phyloP scores from a whole-genome alignment of 2,888 invertebrate species.

The Loripinus fragilis region DNA sequence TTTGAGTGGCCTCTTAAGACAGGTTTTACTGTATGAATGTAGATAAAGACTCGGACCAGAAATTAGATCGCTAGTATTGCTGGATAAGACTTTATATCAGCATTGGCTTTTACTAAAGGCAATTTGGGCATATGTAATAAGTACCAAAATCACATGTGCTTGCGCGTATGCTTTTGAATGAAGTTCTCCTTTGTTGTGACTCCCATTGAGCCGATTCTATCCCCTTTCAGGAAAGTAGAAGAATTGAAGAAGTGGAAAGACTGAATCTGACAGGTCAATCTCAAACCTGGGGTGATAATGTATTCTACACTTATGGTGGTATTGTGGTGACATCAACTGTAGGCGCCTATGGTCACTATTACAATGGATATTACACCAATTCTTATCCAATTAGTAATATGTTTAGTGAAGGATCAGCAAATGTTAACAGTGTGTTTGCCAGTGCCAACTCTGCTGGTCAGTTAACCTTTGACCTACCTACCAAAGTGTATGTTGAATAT shows the following conservation, averaged over 20 bases:
- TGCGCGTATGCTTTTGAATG: too few species aligned
- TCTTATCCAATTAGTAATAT: conserved; percentile 42
- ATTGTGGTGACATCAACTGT: conserved; percentile 56
- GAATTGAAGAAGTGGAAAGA: conserved; percentile 62
- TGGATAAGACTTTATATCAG: too few species aligned
- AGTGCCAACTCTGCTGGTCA: conserved; percentile 24
- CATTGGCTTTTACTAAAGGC: too few species aligned
- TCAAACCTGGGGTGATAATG: conserved; percentile 1
- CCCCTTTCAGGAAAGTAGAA: conserved; percentile 34
- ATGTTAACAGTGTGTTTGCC: conserved; percentile 35
- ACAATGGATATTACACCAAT: background rate
- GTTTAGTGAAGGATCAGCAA: conserved; percentile 35
- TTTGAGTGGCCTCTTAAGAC: too few species aligned
- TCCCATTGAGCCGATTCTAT: background rate
- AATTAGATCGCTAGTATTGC: too few species aligned
- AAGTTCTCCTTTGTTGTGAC: too few species aligned
- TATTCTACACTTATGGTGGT: conserved; percentile 56
- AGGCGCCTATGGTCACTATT: conserved; percentile 29
- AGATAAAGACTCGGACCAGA: too few species aligned
- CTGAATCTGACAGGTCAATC: conserved; percentile 53
- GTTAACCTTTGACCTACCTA: conserved; percentile 61
- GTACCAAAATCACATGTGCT: too few species aligned
- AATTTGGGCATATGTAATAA: too few species aligned
- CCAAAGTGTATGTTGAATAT: conserved; percentile 63
- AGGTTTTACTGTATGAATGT: too few species aligned